Evolutionary conservation across 2,888 invertebrate species (phyloP).

Genomic region (Mesorhabditis belari): DNA sequence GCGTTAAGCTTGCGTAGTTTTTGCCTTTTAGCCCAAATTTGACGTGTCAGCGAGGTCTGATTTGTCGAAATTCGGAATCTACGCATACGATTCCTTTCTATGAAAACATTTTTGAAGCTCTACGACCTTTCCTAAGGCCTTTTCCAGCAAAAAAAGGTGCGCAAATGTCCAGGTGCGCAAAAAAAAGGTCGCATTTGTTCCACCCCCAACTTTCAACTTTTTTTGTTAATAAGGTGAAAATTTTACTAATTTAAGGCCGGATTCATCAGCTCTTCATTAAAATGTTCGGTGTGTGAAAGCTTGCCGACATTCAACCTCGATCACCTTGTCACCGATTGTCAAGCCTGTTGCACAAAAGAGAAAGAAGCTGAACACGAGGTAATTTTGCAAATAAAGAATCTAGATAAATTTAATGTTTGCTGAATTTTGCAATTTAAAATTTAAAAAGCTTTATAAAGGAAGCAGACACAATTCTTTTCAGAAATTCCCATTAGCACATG

Average conservation of each 20-base stretch:
- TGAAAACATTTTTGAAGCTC: too few relatives aligned
- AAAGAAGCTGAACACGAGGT: constrained; percentile 39
- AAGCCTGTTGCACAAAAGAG: constrained; percentile 43
- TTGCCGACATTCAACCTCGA: constrained; percentile 40
- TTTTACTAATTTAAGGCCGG: not conserved
- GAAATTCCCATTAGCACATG: constrained; percentile 79
- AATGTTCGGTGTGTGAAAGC: constrained; percentile 31
- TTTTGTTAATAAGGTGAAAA: too few relatives aligned
- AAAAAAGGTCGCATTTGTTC: too few relatives aligned
- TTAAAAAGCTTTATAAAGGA: not conserved
- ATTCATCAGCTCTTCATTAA: constrained; percentile 1
- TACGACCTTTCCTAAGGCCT: too few relatives aligned
- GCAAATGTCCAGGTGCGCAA: too few relatives aligned
- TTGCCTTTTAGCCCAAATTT: too few relatives aligned
- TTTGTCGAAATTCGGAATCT: too few relatives aligned
- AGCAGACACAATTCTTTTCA: constrained; percentile 36
- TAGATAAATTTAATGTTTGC: not conserved
- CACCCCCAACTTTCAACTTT: too few relatives aligned
- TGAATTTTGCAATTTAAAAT: not conserved
- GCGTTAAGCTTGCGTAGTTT: too few relatives aligned
- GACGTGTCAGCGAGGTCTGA: too few relatives aligned
- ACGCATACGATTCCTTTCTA: too few relatives aligned
- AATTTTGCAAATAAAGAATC: not conserved
- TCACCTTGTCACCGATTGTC: constrained; percentile 39
- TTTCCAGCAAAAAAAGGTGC: too few relatives aligned